Evolutionary conservation across 2,888 invertebrate genomes (phyloP).

Genomic region (Conistra vaccinii): DNA sequence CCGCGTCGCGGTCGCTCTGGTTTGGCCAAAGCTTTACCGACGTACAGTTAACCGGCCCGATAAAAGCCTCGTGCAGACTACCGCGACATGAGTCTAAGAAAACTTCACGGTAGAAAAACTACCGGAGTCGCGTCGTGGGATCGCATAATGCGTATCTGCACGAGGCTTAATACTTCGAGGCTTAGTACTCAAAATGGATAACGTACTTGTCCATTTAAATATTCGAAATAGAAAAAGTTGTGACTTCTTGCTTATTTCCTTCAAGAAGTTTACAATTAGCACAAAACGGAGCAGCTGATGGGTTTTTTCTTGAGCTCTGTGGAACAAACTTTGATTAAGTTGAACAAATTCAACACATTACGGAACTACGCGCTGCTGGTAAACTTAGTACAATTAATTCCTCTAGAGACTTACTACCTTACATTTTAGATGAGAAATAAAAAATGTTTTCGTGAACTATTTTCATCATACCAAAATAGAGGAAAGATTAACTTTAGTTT

Average conservation of each 20-base stretch:
- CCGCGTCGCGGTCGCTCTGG: too few species aligned
- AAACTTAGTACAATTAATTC: slow-evolving; percentile 32
- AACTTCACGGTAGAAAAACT: too few species aligned
- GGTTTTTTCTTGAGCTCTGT: slow-evolving; percentile 35
- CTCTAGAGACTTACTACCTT: slow-evolving; percentile 4
- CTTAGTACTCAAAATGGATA: too few species aligned
- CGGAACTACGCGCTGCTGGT: slow-evolving; percentile 12
- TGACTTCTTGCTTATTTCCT: neutral
- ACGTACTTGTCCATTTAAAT: neutral
- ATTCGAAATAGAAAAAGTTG: neutral
- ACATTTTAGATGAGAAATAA: neutral
- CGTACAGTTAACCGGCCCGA: too few species aligned
- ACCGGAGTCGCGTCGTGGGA: too few species aligned
- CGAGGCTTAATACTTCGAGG: neutral
- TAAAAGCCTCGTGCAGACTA: too few species aligned
- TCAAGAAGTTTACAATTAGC: slow-evolving; percentile 39
- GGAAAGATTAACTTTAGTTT: too few species aligned
- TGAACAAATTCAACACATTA: slow-evolving; percentile 50
- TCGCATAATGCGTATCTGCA: too few species aligned
- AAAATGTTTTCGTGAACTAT: neutral
- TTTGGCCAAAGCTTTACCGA: too few species aligned
- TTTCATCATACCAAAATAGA: too few species aligned
- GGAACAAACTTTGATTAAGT: slow-evolving; percentile 49
- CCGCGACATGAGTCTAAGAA: too few species aligned
- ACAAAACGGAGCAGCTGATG: slow-evolving; percentile 21